These are phyloP conservation scores for Microcebus tavaratra DNA, from an alignment of 2,113 vertebrate species.

Conservation along the genomic window DNA sequence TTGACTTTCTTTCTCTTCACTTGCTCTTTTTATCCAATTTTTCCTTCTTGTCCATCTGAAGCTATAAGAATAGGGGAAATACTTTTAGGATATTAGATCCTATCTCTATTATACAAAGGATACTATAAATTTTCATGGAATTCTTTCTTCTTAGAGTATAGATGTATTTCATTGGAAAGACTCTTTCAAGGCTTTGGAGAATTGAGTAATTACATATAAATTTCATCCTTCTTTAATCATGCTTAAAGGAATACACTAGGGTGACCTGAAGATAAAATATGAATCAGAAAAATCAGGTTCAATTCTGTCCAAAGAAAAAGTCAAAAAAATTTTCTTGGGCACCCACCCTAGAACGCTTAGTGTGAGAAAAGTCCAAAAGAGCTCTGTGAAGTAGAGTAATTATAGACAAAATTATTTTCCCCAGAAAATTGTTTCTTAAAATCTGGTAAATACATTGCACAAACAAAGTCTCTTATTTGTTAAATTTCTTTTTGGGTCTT, in stretches of 20 bases:
- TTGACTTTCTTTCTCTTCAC: not conserved
- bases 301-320: not conserved
- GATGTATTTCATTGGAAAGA: not conserved
- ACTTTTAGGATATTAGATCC: not conserved
- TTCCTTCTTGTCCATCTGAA: not conserved
- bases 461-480: conserved; percentile 8
- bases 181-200: not conserved
- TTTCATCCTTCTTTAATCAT: not conserved
- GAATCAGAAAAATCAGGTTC: not conserved
- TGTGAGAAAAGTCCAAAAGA: not conserved
- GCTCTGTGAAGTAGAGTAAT: not conserved
- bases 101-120: not conserved
- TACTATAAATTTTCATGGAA: not conserved
- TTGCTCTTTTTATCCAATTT: not conserved
- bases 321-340: not conserved
- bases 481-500: not conserved
- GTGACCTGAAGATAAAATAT: not conserved
- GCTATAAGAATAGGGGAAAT: not conserved
- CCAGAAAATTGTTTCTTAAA: not conserved
- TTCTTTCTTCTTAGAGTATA: not conserved
- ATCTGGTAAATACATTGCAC: not conserved
- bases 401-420: not conserved
- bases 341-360: not conserved
- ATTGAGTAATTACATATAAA: not conserved
- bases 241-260: not conserved